A percentile compares a stretch with the other conserved stretches of the same genome.
These are phyloP conservation scores for Caenorhabditis briggsae DNA, from an alignment of 1,140 invertebrate genomes.

Conservation along the genomic window DNA sequence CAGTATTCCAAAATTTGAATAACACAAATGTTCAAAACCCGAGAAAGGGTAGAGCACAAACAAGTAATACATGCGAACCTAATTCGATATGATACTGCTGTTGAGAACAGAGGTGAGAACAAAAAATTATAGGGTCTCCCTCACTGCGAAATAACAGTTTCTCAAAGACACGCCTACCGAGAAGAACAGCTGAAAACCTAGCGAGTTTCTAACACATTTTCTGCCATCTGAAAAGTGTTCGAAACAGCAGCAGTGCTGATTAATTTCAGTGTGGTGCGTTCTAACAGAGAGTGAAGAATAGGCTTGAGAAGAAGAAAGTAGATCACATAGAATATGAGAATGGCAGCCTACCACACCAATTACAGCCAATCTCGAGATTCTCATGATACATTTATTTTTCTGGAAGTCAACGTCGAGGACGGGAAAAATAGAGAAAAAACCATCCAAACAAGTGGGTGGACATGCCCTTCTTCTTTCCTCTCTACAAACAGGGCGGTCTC, in stretches of 20 bases:
- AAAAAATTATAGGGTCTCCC: conserved; percentile 36
- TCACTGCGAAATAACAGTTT: neutral
- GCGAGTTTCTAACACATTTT: conserved; percentile 11
- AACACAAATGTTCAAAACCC: too few relatives aligned
- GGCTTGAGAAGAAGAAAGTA: neutral
- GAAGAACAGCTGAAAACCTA: conserved; percentile 15
- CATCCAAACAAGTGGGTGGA: conserved; percentile 7
- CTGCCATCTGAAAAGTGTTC: conserved; percentile 24
- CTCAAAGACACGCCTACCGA: conserved; percentile 35
- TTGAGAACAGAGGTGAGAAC: neutral
- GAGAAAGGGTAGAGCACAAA: neutral
- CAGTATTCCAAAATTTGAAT: neutral
- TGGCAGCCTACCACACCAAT: neutral
- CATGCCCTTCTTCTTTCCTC: conserved; percentile 3
- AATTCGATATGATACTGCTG: neutral
- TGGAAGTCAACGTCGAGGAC: neutral
- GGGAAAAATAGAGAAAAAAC: neutral
- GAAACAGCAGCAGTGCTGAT: neutral
- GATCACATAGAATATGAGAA: neutral
- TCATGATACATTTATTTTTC: neutral
- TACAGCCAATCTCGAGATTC: too few relatives aligned
- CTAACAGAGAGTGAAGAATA: too few relatives aligned
- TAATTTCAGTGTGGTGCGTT: too few relatives aligned
- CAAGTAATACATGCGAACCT: neutral
- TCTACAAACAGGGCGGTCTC: conserved; percentile 16